A percentile compares a stretch with the other conserved stretches of the same genome.
phyloP scores from a whole-genome alignment of 2,888 invertebrate species.

The Himalopsyche anomala region DNA sequence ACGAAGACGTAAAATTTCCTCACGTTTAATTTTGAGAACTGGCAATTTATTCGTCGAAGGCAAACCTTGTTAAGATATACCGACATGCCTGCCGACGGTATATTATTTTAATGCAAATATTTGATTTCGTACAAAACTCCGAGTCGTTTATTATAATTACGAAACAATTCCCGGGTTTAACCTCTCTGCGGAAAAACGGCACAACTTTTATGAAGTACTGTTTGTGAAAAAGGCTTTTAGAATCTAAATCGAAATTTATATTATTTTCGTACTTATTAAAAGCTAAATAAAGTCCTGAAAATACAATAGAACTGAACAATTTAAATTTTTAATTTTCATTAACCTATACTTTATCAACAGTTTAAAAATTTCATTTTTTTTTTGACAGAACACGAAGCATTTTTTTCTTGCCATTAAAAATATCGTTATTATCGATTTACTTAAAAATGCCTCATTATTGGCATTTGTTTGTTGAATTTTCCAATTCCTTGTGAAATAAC shows the following conservation, averaged over 20 bases:
- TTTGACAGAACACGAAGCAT: too few relatives aligned
- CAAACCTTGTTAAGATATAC: slow-evolving; percentile 41
- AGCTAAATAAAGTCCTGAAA: neutral
- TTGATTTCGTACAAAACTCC: slow-evolving; percentile 64
- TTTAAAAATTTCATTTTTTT: too few relatives aligned
- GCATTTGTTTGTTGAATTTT: too few relatives aligned
- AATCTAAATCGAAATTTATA: neutral
- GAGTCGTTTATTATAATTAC: slow-evolving; percentile 65
- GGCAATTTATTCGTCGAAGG: slow-evolving; percentile 43
- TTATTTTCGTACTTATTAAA: too few relatives aligned
- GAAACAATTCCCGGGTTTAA: slow-evolving; percentile 27
- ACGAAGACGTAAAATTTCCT: slow-evolving; percentile 29
- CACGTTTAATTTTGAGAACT: slow-evolving; percentile 30
- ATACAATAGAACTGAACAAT: neutral
- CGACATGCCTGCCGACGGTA: slow-evolving; percentile 55
- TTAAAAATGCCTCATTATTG: too few relatives aligned
- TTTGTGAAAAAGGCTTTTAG: neutral
- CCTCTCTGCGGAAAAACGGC: neutral
- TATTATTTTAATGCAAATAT: slow-evolving; percentile 65
- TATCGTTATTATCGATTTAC: too few relatives aligned
- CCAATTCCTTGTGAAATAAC: too few relatives aligned
- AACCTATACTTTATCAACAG: too few relatives aligned
- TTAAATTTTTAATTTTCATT: neutral
- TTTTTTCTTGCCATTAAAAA: too few relatives aligned
- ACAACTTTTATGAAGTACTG: slow-evolving; percentile 5